Conservation (phyloP, 64 coral and sea anemone species). For the Pocillopora verrucosa region DNA sequence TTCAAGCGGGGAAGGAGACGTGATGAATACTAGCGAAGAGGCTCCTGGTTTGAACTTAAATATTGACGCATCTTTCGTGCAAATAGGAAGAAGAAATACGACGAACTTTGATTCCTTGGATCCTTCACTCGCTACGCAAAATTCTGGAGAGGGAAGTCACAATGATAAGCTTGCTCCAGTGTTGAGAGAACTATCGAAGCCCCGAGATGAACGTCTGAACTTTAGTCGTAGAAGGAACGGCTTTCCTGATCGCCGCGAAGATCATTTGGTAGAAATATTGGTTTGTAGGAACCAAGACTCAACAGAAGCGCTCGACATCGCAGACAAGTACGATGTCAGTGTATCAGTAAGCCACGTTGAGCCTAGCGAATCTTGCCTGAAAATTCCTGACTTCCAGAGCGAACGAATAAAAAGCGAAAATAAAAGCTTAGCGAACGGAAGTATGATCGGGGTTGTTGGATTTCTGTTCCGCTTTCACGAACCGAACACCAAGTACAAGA, state of each 20-base stretch:
- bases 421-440: neutral
- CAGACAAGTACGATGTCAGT: neutral
- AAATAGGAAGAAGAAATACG: neutral
- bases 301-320: neutral
- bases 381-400: neutral
- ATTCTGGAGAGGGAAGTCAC: neutral
- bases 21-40: neutral
- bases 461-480: constrained; percentile 16
- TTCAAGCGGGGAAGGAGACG: neutral
- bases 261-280: constrained; percentile 9
- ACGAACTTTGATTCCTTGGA: neutral
- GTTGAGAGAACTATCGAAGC: neutral
- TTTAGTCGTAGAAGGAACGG: neutral
- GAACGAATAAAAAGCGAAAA: constrained; percentile 9
- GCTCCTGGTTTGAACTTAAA: neutral
- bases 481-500: neutral
- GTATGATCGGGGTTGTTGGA: neutral
- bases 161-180: neutral
- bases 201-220: neutral
- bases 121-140: no score
- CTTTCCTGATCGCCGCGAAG: neutral
- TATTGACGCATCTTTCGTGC: neutral
- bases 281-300: constrained; percentile 5
- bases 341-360: neutral
- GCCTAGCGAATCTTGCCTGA: neutral